A percentile compares a stretch with the other conserved stretches of the same genome.
These are phyloP conservation scores for Fulica atra DNA, from an alignment of 2,113 vertebrate genomes.

Conservation along the genomic window DNA sequence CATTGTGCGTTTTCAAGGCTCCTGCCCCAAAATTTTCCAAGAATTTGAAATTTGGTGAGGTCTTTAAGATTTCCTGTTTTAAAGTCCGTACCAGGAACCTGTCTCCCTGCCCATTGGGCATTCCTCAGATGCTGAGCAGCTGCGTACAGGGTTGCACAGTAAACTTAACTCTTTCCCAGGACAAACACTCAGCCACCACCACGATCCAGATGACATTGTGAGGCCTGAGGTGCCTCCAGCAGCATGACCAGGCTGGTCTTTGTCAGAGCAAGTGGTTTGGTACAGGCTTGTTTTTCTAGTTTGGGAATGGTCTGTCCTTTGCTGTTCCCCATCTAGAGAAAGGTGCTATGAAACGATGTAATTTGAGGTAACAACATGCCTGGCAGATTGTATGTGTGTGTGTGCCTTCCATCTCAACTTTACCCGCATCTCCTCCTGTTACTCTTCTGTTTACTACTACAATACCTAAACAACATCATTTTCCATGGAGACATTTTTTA, in stretches of 20 bases:
- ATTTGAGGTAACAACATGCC: not conserved
- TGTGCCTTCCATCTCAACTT: not conserved
- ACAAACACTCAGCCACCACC: fast-evolving
- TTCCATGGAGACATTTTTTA: not conserved
- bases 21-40: not conserved
- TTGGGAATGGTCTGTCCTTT: not conserved
- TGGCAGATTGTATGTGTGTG: not conserved
- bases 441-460: not conserved
- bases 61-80: not conserved
- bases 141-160: not conserved
- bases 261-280: not conserved
- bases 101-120: not conserved
- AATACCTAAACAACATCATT: not conserved
- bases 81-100: not conserved
- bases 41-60: not conserved
- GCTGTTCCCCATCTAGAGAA: not conserved
- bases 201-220: fast-evolving
- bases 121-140: not conserved
- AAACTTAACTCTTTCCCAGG: not conserved
- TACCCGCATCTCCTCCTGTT: not conserved
- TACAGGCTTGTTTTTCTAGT: not conserved
- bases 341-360: not conserved
- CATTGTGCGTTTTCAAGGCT: not conserved
- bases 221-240: not conserved
- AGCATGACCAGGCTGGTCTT: not conserved